These are phyloP conservation scores for Orchesella flavescens DNA, from an alignment of 2,888 invertebrate genomes.

Conservation along the genomic window DNA sequence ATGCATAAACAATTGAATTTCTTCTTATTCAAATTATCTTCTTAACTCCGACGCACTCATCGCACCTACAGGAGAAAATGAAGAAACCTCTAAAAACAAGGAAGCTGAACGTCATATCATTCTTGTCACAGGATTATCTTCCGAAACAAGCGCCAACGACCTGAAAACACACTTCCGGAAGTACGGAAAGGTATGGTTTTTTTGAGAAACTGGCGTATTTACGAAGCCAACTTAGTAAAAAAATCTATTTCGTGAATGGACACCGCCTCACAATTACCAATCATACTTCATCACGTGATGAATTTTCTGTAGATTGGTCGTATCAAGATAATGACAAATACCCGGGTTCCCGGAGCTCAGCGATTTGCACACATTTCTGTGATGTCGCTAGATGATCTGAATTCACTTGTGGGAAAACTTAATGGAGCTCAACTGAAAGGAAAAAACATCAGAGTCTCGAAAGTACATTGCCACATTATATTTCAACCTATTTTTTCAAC, in stretches of 20 bases:
- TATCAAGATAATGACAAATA: conserved; percentile 67
- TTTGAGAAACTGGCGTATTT: neutral
- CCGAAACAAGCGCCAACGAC: conserved; percentile 63
- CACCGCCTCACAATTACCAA: neutral
- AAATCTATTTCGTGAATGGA: neutral
- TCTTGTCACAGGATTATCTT: conserved; percentile 62
- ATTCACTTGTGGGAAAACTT: conserved; percentile 40
- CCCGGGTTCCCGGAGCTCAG: conserved; percentile 60
- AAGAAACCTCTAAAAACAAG: conserved; percentile 20
- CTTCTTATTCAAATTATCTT: neutral
- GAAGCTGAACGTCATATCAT: conserved; percentile 57
- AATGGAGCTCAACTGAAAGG: conserved; percentile 59
- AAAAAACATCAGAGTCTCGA: conserved; percentile 52
- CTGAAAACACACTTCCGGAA: conserved; percentile 61
- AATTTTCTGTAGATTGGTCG: conserved; percentile 60
- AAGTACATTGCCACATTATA: conserved; percentile 53
- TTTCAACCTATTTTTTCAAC: conserved; percentile 6
- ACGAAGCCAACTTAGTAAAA: neutral
- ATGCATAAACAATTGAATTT: neutral
- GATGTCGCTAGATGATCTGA: conserved; percentile 43
- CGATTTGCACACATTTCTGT: conserved; percentile 65
- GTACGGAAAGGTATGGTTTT: conserved; percentile 64
- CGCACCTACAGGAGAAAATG: conserved; percentile 9
- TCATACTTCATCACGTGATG: conserved; percentile 2
- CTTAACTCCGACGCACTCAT: neutral